phyloP scores from a whole-genome alignment of 2,797 vertebrate genomes.

The Tokudaia muenninki region DNA sequence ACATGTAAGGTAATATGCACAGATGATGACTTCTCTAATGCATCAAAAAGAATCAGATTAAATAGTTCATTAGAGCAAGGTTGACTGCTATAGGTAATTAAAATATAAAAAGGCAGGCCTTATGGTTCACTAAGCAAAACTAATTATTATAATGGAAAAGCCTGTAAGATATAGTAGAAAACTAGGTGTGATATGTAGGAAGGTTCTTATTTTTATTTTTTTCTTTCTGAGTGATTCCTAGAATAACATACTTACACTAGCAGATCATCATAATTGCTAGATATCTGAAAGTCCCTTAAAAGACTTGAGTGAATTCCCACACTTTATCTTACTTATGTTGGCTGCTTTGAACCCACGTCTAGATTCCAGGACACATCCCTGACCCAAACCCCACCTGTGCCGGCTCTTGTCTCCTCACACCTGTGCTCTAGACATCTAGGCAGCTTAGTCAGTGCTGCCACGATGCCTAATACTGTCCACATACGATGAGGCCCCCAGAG shows the following conservation, averaged over 20 bases:
- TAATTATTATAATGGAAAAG: slow-evolving; percentile 10
- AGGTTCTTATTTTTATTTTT: neutral
- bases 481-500: neutral
- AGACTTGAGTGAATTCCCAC: neutral
- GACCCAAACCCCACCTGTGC: neutral
- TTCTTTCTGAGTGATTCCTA: neutral
- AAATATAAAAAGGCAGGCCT: neutral
- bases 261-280: neutral
- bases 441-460: neutral
- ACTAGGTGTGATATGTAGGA: neutral
- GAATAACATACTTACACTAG: neutral
- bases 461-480: neutral
- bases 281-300: neutral
- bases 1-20: neutral
- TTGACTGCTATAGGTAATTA: slow-evolving; percentile 12
- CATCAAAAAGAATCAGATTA: slow-evolving; percentile 27
- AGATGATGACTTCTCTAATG: neutral
- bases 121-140: neutral
- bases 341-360: neutral
- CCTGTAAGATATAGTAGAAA: neutral
- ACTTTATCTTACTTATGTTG: neutral
- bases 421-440: neutral
- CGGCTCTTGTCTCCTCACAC: neutral
- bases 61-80: slow-evolving; percentile 32
- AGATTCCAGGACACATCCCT: neutral